Conservation (phyloP, 2,797 vertebrate species). For the Diplodus puntazzo region DNA sequence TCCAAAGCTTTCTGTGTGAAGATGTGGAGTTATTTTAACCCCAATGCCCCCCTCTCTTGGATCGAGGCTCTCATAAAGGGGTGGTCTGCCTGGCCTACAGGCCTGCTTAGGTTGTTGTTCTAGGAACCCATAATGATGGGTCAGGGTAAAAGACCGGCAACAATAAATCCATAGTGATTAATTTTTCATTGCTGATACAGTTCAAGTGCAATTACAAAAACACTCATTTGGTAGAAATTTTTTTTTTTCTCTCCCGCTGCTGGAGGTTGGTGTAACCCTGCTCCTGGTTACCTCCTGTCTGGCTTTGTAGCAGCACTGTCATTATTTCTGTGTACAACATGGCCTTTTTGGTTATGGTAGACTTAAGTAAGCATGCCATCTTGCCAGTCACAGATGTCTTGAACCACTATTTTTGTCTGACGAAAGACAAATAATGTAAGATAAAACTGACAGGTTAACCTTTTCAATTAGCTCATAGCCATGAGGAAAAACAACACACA, state of each 20-base stretch:
- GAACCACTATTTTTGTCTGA: slow-evolving; percentile 54
- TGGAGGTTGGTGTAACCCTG: neutral
- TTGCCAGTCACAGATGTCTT: slow-evolving; percentile 65
- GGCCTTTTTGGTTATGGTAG: slow-evolving; percentile 56
- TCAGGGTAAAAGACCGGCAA: slow-evolving; percentile 25
- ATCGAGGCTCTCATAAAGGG: slow-evolving; percentile 37
- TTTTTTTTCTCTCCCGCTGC: neutral
- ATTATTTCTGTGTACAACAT: slow-evolving; percentile 40
- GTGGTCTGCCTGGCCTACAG: slow-evolving; percentile 51
- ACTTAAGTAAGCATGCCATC: slow-evolving; percentile 52
- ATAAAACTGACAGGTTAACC: slow-evolving; percentile 80
- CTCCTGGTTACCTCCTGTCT: slow-evolving; percentile 8
- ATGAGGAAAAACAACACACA: slow-evolving; percentile 60
- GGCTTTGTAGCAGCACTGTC: slow-evolving; percentile 31
- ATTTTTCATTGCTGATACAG: neutral
- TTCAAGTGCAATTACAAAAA: slow-evolving; percentile 12
- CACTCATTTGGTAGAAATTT: neutral
- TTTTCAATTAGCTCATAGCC: slow-evolving; percentile 80
- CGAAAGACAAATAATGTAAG: slow-evolving; percentile 66
- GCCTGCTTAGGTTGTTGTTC: slow-evolving; percentile 26
- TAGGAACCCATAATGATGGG: slow-evolving; percentile 12
- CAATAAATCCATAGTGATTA: neutral
- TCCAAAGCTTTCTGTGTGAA: slow-evolving; percentile 62
- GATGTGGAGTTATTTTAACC: slow-evolving; percentile 79
- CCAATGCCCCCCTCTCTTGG: slow-evolving; percentile 46